Base-by-base conservation (phyloP, 2,113 vertebrate species). In the Procapra przewalskii region DNA sequence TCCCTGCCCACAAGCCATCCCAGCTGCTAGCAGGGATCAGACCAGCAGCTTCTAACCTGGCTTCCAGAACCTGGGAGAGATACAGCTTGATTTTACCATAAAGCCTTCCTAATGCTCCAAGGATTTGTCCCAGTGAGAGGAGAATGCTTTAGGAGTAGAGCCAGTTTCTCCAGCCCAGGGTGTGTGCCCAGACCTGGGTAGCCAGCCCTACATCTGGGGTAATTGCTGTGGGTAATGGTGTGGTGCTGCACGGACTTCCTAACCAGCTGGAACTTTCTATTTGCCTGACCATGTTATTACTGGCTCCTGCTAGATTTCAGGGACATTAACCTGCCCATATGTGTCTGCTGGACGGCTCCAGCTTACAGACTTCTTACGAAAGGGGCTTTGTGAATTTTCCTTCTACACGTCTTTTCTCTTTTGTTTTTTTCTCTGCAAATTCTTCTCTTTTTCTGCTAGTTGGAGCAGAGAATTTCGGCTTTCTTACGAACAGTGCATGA, bases 301-400 rank as follows among this genome's bases (percentile, higher is more conserved):
- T 97, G 97, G 96, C 83, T 96, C n/a, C 57, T 85, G 86, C 59
- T 97, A 97, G 97, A 88, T 98, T 97, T 95, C 91, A 97, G 93
- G 97, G 97, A 93, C 59, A 96, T 94, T 98, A 97, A 97, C 96
- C 94, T 99, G 96, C 88, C 92, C 81, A 11, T 92, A 23, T 67
- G 33, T n/a, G 55, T 86, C 71, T 97, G 67, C 83, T 85, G n/a
- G 97, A 94, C 50, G 94, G 82, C 64, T 96, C 86, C 57, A 97
- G n/a, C 87, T 97, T 90, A 81, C 82, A 95, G 55, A 15, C n/a
- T 96, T 82, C 59, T 97, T 86, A 95, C 60, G 91, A 95, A 97
- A 98, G 77, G 81, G 7, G 85, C 93, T 96, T 95, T 97, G 82
- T 98, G 16, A 97, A 55, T 82, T 81, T 93, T 94, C 19, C 88